Evolutionary conservation across 2,888 invertebrate genomes (phyloP).

Genomic region (Ceriagrion tenellum): DNA sequence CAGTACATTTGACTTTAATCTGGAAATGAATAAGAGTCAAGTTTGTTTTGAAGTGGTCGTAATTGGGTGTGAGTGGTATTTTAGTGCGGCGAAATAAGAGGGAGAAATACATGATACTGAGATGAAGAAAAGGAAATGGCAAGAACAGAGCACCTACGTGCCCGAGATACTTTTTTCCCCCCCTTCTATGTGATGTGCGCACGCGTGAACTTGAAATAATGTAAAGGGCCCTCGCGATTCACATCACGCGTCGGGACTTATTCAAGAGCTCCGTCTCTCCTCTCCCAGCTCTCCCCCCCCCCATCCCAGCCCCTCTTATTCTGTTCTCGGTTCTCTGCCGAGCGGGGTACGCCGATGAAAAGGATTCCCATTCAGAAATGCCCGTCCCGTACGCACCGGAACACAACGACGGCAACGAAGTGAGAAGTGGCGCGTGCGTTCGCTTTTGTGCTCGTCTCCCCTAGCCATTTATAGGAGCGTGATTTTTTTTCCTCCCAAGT

Average conservation of each 20-base stretch:
- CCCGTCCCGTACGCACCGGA: not conserved
- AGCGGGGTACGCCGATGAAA: not conserved
- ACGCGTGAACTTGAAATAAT: slow-evolving; percentile 16
- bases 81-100: not conserved
- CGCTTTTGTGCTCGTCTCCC: not conserved
- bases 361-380: slow-evolving; percentile 39
- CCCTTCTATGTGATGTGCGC: not conserved
- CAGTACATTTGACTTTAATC: too few species aligned
- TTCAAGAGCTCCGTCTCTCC: not conserved
- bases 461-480: not conserved
- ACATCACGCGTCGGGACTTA: not conserved
- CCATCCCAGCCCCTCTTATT: not conserved
- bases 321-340: too few species aligned
- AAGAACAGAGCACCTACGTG: not conserved
- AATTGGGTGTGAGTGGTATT: not conserved
- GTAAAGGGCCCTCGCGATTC: not conserved
- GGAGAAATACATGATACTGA: not conserved
- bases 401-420: not conserved
- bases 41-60: not conserved
- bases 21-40: not conserved
- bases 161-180: not conserved
- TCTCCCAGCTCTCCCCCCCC: not conserved
- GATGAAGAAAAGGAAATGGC: not conserved
- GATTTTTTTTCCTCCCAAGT: not conserved
- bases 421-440: not conserved